phyloP scores from a whole-genome alignment of 1,140 invertebrate genomes.

The Lutraria rhynchaena region DNA sequence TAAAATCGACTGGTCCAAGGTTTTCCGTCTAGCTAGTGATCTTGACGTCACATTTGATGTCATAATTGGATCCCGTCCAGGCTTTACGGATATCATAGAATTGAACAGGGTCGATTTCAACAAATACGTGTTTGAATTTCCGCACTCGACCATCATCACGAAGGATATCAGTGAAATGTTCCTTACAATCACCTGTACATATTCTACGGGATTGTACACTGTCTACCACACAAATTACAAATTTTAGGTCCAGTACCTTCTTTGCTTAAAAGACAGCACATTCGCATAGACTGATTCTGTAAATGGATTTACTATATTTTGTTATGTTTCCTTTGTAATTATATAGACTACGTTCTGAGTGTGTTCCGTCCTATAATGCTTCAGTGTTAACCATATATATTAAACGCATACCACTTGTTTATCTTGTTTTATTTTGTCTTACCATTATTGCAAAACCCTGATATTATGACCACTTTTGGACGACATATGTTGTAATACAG shows the following conservation, averaged over 20 bases:
- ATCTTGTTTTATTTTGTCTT: no score
- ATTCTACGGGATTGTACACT: constrained; percentile 1
- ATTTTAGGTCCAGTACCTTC: constrained; percentile 3
- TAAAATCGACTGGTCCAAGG: constrained; percentile 23
- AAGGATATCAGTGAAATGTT: constrained; percentile 14
- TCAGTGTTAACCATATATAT: no score
- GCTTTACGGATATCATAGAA: constrained; percentile 26
- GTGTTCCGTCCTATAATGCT: no score
- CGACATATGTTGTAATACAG: no score
- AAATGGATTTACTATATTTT: no score
- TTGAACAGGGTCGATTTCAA: not conserved
- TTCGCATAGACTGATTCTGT: no score
- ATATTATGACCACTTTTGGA: no score
- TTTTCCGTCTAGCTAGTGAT: not conserved
- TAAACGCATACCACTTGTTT: no score
- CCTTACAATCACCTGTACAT: constrained; percentile 15
- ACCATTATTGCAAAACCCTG: no score
- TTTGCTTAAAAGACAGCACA: no score
- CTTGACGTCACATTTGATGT: constrained; percentile 1
- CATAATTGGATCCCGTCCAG: constrained; percentile 3
- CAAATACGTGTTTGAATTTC: not conserved
- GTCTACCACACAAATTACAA: constrained; percentile 26
- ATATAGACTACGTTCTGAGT: no score
- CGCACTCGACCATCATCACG: constrained; percentile 10
- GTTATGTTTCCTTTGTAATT: no score